Percentiles rank a stretch among this genome's conserved stretches.
phyloP scores from a whole-genome alignment of 2,113 vertebrate genomes.

The Otocyon megalotis region DNA sequence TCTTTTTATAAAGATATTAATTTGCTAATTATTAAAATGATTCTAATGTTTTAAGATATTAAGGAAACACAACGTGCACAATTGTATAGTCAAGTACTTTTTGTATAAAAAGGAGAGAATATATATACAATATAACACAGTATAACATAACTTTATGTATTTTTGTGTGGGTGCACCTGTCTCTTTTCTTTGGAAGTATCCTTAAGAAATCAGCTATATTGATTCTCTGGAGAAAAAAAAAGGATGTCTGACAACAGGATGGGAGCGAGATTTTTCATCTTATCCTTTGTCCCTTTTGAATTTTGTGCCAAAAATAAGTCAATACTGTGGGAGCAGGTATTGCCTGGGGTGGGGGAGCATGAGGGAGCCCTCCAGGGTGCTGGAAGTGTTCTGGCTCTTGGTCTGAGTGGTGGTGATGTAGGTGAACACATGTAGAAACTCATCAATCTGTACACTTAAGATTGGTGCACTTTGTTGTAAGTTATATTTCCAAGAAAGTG shows the following conservation, averaged over 20 bases:
- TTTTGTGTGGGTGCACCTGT: too few relatives aligned
- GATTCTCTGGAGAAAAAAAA: background rate
- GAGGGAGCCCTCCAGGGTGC: background rate
- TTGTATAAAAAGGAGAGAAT: background rate
- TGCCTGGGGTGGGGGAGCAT: background rate
- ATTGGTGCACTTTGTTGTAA: background rate
- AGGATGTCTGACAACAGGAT: background rate
- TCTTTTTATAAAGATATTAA: slow-evolving; percentile 43
- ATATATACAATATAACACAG: background rate
- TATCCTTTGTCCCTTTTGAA: background rate
- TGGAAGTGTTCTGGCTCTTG: background rate
- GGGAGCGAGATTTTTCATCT: background rate
- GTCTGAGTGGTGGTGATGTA: background rate
- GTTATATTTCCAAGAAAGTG: background rate
- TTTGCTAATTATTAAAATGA: background rate
- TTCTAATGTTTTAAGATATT: background rate
- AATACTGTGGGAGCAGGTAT: background rate
- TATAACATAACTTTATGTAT: background rate
- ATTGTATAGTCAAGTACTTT: background rate
- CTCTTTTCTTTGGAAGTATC: background rate
- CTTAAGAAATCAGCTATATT: background rate
- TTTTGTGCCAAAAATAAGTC: background rate
- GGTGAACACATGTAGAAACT: background rate
- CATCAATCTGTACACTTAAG: rapidly evolving
- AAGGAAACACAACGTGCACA: background rate